Conservation (phyloP, 2,888 invertebrate genomes). For the Apamea anceps region DNA sequence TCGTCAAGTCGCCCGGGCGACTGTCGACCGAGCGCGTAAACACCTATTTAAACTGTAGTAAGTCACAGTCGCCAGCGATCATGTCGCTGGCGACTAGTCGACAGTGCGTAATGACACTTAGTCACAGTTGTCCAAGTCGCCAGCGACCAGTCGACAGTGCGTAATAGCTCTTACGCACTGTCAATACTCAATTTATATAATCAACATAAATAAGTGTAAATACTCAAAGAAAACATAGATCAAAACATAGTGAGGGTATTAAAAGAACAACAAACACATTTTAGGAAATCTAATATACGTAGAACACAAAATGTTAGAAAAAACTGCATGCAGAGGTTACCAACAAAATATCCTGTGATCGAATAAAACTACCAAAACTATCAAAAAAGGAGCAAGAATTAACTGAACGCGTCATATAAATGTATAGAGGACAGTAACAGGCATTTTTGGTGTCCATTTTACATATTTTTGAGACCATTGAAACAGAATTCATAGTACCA, state of each 20-base stretch:
- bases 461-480: constrained; percentile 33
- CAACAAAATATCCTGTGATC: constrained; percentile 32
- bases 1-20: too few relatives aligned
- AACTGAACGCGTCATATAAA: constrained; percentile 45
- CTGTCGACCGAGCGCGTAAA: too few relatives aligned
- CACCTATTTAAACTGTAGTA: too few relatives aligned
- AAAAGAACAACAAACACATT: neutral
- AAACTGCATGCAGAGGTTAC: constrained; percentile 38
- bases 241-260: neutral
- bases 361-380: constrained; percentile 39
- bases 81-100: too few relatives aligned
- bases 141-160: too few relatives aligned
- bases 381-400: constrained; percentile 34
- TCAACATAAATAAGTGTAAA: neutral
- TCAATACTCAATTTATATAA: neutral
- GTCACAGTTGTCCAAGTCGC: too few relatives aligned
- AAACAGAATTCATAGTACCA: constrained; percentile 38
- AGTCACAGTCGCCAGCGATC: too few relatives aligned
- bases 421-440: constrained; percentile 49
- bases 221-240: neutral
- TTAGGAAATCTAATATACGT: neutral
- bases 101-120: too few relatives aligned
- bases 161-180: too few relatives aligned
- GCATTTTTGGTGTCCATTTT: constrained; percentile 22
- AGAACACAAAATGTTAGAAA: constrained; percentile 27